Percentiles rank a stretch among this genome's conserved stretches.
Conservation (phyloP, 1,140 invertebrate genomes). For the Formica selysi region DNA sequence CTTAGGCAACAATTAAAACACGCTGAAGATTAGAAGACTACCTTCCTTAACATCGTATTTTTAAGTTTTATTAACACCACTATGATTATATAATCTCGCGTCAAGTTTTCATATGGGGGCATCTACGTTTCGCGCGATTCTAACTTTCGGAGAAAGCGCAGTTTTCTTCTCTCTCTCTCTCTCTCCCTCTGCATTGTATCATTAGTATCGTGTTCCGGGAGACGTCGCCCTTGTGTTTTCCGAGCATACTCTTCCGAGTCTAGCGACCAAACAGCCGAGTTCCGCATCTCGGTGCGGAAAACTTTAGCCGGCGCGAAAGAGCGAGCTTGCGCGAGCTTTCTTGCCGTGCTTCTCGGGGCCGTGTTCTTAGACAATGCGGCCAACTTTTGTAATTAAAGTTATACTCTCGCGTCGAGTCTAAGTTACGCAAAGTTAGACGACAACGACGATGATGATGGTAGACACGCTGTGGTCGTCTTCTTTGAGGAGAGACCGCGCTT, state of each 20-base stretch:
- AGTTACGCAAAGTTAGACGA: slow-evolving; percentile 77
- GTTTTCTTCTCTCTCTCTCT: slow-evolving; percentile 9
- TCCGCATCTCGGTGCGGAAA: slow-evolving; percentile 54
- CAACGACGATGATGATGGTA: slow-evolving; percentile 33
- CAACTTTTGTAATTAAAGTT: slow-evolving; percentile 83
- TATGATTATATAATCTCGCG: slow-evolving; percentile 13
- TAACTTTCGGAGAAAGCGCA: slow-evolving; percentile 40
- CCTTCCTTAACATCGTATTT: slow-evolving; percentile 5
- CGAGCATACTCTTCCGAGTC: slow-evolving; percentile 40
- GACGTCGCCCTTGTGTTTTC: slow-evolving; percentile 59
- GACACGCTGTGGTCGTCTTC: slow-evolving; percentile 18
- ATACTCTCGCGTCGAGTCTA: slow-evolving; percentile 76
- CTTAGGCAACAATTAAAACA: no score
- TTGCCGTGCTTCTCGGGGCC: slow-evolving; percentile 51
- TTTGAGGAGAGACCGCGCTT: slow-evolving; percentile 42
- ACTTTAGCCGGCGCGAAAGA: slow-evolving; percentile 39
- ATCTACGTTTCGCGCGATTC: slow-evolving; percentile 17
- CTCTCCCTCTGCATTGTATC: slow-evolving; percentile 4
- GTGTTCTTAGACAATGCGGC: slow-evolving; percentile 79
- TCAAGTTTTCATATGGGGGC: slow-evolving; percentile 28
- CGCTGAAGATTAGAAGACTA: slow-evolving; percentile 32
- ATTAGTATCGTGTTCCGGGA: slow-evolving; percentile 47
- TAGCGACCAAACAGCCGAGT: slow-evolving; percentile 42
- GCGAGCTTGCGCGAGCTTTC: slow-evolving; percentile 71
- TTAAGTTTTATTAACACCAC: slow-evolving; percentile 39